Evolutionary conservation across 1,140 invertebrate genomes (phyloP).

Genomic region (Aphelinus certus): DNA sequence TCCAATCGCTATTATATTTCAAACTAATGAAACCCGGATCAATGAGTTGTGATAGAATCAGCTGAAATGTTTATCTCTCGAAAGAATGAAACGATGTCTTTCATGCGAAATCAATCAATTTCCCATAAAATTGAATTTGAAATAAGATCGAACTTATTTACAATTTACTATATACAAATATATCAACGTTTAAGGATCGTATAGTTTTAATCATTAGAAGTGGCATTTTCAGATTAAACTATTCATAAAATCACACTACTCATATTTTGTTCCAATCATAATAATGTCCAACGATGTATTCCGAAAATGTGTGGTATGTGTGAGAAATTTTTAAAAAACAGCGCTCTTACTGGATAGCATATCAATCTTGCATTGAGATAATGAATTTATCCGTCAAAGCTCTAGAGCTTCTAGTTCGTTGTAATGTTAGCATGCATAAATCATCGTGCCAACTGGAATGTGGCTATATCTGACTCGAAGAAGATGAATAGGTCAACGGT

Average conservation of each 20-base stretch:
- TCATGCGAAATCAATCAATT: no score
- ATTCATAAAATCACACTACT: no score
- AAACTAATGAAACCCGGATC: no score
- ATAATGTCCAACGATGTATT: conserved; percentile 4
- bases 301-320: neutral
- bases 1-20: no score
- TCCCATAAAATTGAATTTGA: no score
- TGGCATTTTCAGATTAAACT: no score
- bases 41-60: no score
- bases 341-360: neutral
- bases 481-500: neutral
- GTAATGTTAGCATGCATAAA: conserved; percentile 24
- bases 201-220: no score
- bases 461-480: neutral
- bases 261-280: neutral
- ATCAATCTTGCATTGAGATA: conserved; percentile 41
- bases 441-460: neutral
- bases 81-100: no score
- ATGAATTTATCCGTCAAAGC: conserved; percentile 37
- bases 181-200: no score
- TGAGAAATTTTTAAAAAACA: conserved; percentile 2
- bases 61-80: no score
- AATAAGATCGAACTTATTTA: no score
- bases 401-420: conserved; percentile 22
- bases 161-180: neutral